Evolutionary conservation across 2,113 vertebrate species (phyloP).

Genomic region (Donacobius atricapilla): DNA sequence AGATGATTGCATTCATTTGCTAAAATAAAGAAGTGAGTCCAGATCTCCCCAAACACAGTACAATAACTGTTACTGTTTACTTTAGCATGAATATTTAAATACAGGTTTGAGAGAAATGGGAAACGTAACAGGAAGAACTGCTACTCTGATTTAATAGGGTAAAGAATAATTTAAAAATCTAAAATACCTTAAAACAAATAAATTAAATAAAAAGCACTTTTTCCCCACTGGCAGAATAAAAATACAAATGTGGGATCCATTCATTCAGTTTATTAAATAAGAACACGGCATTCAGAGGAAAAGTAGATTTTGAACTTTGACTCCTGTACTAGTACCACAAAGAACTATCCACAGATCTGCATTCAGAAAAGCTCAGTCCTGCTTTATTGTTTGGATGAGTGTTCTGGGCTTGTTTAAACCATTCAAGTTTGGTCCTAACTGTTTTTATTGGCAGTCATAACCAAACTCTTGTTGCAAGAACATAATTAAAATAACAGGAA

Average conservation of each 20-base stretch:
- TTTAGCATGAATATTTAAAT: background rate
- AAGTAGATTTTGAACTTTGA: background rate
- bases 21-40: fast-evolving
- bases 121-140: background rate
- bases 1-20: background rate
- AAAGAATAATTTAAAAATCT: background rate
- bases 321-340: background rate
- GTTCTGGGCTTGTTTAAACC: fast-evolving
- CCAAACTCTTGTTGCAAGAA: background rate
- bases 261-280: background rate
- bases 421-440: background rate
- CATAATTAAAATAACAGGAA: background rate
- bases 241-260: background rate
- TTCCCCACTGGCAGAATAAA: background rate
- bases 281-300: background rate
- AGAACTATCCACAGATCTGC: background rate
- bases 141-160: background rate
- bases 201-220: background rate
- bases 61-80: background rate
- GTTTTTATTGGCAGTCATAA: background rate
- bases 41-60: background rate
- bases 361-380: background rate
- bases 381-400: background rate
- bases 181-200: background rate
- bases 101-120: background rate